Evolutionary conservation across 35 echinoderm and acorn worm species (phyloP), one percentile per base, ranked within the genome.

Genomic region (Diadema setosum): DNA sequence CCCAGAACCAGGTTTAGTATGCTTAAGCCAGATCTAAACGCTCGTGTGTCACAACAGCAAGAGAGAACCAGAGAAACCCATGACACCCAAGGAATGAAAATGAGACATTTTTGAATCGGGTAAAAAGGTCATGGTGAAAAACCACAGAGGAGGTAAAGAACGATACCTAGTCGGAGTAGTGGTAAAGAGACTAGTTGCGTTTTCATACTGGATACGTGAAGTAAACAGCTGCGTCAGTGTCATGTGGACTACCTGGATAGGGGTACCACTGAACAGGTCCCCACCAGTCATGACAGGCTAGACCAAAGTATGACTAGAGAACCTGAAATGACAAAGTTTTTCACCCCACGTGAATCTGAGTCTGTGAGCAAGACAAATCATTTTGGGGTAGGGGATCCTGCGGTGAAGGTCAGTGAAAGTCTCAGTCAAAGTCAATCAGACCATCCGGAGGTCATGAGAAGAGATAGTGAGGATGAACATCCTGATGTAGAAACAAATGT

Each of bases 241-340:
- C 74, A 89, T 82, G 75, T 81, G 16, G 87, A 89, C 20, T 56
- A 89, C 50, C 59, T 89, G 33, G 84, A 73, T 25, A 73, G 67
- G 18, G 67, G 67, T 73, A 2, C 67, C 20, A 35, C n/a, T 5
- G 67, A 73, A 73, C n/a, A 30, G 35, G 30, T 73, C 67, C 31
- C 67, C 39, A 30, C 31, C 39, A 73, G 31, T 30, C 27, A 33
- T 25, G 67, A 73, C 18, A 18, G 18, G 1, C 18, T 39, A 73
- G 39, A 73, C 2, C 31, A 18, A 37, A 30, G 67, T 30, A n/a
- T n/a, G n/a, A 60, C 57, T 5, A 60, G 6, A 21, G 3, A 34
- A 35, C 31, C 67, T 73, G 67, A 32, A 73, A 34, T 73, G 67
- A 18, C 67, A 73, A 39, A 30, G 67, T 30, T 30, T 30, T 4